These are phyloP conservation scores for Ceramica pisi DNA, from an alignment of 2,888 invertebrate genomes.

Conservation along the genomic window DNA sequence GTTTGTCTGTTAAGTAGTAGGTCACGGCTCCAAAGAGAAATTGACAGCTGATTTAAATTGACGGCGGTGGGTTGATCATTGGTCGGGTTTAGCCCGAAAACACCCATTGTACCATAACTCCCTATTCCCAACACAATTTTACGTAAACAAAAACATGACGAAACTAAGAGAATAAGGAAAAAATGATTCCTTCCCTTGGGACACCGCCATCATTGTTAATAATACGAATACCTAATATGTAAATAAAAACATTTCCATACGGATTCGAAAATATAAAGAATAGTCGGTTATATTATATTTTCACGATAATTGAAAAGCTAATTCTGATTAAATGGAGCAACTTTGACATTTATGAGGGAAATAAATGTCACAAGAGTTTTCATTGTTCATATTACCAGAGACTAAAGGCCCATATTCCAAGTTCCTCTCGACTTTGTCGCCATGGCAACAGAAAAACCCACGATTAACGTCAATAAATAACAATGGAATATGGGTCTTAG, in stretches of 20 bases:
- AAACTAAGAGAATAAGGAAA: slow-evolving; percentile 26
- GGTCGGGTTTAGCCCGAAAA: slow-evolving; percentile 3
- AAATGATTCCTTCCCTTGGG: slow-evolving; percentile 18
- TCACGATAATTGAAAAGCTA: slow-evolving; percentile 1
- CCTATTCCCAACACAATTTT: slow-evolving; percentile 15
- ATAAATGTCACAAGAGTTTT: slow-evolving; percentile 11
- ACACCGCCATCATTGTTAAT: slow-evolving; percentile 9
- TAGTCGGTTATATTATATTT: background rate
- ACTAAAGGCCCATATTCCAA: background rate
- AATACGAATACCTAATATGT: slow-evolving; percentile 35
- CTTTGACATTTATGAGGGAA: background rate
- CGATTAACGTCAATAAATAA: background rate
- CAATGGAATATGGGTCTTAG: background rate
- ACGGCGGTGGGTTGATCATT: slow-evolving; percentile 4
- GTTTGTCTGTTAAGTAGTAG: background rate
- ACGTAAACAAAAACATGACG: slow-evolving; percentile 32
- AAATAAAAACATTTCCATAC: slow-evolving; percentile 9
- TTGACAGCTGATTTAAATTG: slow-evolving; percentile 2
- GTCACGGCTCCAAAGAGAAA: background rate
- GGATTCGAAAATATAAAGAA: slow-evolving; percentile 8
- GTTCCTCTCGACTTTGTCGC: background rate
- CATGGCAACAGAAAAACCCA: background rate
- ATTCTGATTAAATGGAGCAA: background rate
- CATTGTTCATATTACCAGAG: background rate
- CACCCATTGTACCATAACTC: background rate